Base-by-base conservation (phyloP, 2,888 invertebrate species). In the Acrocera orbiculus region DNA sequence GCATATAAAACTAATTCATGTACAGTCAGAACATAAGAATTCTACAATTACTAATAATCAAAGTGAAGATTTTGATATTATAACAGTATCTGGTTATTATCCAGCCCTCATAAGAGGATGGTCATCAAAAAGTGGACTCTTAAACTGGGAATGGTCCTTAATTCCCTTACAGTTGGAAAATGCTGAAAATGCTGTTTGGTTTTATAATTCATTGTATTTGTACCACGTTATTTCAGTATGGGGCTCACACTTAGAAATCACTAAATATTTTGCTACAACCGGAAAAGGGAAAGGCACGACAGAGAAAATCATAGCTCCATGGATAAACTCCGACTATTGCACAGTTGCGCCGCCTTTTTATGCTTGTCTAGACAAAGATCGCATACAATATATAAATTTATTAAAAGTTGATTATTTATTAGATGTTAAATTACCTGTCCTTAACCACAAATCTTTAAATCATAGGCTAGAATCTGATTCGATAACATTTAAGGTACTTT, bases 131-230 rank as follows among this genome's bases (percentile, higher is more conserved):
- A 70, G 72, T 43, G 87, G 73, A 13, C 60, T 73, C 25, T 62
- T 82, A 4, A 55, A 74, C n/a, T 76, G 72, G 64, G 82, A 83
- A 54, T 83, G 83, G 83, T 70, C 70, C 0, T 45, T 75, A n/a
- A 52, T 52, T 47, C 55, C 60, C 2, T 25, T 54, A 3, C 50
- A 55, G 19, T 42, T 48, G 1, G 54, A 55, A 10, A 48, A 48
- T 4, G 62, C 65, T 0, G 61, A 64, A 10, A 54, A 61, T 38
- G 64, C 67, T 0, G 60, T 67, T 38, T 75, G 73, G 69, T 66
- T 69, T 58, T 65, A 73, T 35, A 61, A 66, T 32, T 63, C 69
- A 32, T 63, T 66, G 7, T 52, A 68, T 47, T 51, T 79, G 10
- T 64, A 74, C 19, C 72, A 76, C 49, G 61, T 76, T 43, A 52